These are phyloP conservation scores for Eucidaris tribuloides DNA, from an alignment of 35 echinoderm and acorn worm genomes.

Conservation along the genomic window DNA sequence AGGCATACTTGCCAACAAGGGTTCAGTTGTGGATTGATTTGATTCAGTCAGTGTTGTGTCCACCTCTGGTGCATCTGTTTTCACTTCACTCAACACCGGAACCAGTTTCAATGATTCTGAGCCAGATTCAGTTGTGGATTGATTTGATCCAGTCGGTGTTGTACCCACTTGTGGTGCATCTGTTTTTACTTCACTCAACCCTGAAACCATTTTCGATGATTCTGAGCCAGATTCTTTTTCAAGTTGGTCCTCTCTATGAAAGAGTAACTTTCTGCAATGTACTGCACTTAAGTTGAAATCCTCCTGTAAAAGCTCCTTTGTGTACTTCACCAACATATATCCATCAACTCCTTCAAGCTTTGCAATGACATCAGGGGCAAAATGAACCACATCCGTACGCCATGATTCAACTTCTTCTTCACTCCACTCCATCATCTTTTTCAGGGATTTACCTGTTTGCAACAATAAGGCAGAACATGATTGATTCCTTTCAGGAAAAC, in stretches of 20 bases:
- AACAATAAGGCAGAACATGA: too few species aligned
- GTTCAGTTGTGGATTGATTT: neutral
- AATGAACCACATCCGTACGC: neutral
- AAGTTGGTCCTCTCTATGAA: neutral
- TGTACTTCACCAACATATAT: neutral
- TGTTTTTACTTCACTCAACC: neutral
- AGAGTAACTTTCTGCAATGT: neutral
- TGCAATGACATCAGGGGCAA: neutral
- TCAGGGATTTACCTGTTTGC: too few species aligned
- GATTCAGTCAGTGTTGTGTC: neutral
- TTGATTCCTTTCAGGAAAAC: too few species aligned
- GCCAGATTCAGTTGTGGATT: neutral
- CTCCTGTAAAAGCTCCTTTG: neutral
- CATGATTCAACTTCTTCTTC: neutral
- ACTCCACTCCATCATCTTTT: slow-evolving; percentile 3
- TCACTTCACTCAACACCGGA: neutral
- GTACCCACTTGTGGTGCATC: neutral
- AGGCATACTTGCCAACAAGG: neutral
- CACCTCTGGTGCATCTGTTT: neutral
- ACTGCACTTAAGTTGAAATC: neutral
- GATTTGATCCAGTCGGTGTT: neutral
- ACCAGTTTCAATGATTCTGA: neutral
- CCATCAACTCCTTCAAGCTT: slow-evolving; percentile 6
- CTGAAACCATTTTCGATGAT: too few species aligned
- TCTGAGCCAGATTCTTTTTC: neutral